Base-by-base conservation (phyloP, 1,140 invertebrate species). In the Trissolcus basalis region DNA sequence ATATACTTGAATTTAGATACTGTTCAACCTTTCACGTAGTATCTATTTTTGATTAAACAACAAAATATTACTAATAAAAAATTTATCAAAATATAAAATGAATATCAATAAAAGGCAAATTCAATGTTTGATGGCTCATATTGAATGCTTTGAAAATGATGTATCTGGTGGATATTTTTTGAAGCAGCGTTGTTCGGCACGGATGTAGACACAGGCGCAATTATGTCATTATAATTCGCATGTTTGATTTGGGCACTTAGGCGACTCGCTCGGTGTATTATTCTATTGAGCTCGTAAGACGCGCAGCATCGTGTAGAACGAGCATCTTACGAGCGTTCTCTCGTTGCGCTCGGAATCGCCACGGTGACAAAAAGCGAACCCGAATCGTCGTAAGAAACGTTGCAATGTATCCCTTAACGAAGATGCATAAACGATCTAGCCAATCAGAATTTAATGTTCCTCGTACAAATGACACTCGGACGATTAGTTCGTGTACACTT, bases 231-330 rank as follows among this genome's bases (percentile, higher is more conserved):
- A 84, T 83, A 79, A 82, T 63, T 69, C 77, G 63, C 53, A 73
- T 79, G 70, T 70, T 80, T 73, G 68, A 83, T 81, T 82, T 71
- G 79, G 78, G 79, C 80, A 78, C 79, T 81, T 76, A 75, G 50
- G 43, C 64, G 59, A 56, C 54, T 48, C 78, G 63, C 14, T 49
- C 67, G 65, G 79, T 79, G 82, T 81, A 86, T 87, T 87, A 87
- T 87, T 80, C 84, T 85, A 86, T 86, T 87, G 80, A 87, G 82
- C 83, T 84, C 76, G 75, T 86, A 84, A 84, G 82, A 84, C 79
- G 74, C 73, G 56, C 61, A 77, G 56, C 49, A 60, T 68, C 72
- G 69, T 78, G 80, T 83, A 78, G 77, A 81, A 68, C 47, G 44
- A 64, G 53, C 54, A 11, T 59, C 69, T 72, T 72, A 72, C 77